phyloP scores from a whole-genome alignment of 2,113 vertebrate genomes.

The Taxidea taxus region DNA sequence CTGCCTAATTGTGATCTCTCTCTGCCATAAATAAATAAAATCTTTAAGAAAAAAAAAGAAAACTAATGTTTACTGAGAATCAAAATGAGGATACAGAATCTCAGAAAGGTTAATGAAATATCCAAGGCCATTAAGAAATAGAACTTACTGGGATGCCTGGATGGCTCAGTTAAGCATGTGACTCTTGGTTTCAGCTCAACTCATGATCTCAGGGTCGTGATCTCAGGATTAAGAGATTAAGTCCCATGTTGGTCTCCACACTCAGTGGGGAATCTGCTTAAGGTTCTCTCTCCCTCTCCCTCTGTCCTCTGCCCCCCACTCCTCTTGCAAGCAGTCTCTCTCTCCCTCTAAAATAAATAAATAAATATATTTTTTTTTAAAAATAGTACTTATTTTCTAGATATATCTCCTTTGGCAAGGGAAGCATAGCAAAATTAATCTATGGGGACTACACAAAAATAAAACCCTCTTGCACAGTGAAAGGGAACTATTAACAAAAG shows the following conservation, averaged over 20 bases:
- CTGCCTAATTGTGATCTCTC: too few relatives aligned
- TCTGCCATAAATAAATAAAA: too few relatives aligned
- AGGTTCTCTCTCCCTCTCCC: not conserved
- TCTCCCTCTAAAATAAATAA: not conserved
- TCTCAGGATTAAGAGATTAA: not conserved
- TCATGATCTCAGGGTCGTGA: not conserved
- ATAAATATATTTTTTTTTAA: not conserved
- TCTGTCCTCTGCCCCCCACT: not conserved
- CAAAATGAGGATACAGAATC: not conserved
- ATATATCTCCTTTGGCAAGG: not conserved
- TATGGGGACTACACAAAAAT: not conserved
- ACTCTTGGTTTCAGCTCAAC: not conserved
- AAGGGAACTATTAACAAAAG: not conserved
- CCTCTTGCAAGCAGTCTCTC: not conserved
- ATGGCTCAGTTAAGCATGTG: not conserved
- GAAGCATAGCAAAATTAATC: not conserved
- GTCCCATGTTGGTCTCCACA: not conserved
- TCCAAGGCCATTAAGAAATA: not conserved
- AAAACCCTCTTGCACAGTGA: not conserved
- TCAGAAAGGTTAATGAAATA: constrained; percentile 24
- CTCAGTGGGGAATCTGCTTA: not conserved
- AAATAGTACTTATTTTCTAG: not conserved
- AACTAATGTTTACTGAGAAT: not conserved
- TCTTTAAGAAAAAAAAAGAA: not conserved
- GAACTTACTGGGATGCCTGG: not conserved